These are phyloP conservation scores for Gasterosteus aculeatus DNA, from an alignment of 2,113 vertebrate species.

Conservation along the genomic window DNA sequence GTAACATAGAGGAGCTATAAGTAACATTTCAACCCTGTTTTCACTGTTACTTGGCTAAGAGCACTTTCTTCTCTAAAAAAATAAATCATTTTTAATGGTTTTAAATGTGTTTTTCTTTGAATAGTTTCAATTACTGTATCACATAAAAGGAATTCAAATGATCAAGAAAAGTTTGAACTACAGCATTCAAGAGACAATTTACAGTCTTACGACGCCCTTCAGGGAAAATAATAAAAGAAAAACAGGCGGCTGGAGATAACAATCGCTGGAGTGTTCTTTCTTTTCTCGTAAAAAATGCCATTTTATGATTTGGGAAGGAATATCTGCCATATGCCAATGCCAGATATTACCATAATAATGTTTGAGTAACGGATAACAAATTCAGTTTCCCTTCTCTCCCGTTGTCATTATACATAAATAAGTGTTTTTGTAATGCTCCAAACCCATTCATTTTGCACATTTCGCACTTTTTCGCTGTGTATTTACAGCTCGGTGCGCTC, in stretches of 20 bases:
- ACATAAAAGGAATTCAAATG: constrained; percentile 32
- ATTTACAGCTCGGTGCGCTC: constrained; percentile 10
- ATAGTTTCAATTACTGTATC: constrained; percentile 54
- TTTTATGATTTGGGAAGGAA: constrained; percentile 63
- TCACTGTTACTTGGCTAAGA: neutral
- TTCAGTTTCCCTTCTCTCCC: neutral
- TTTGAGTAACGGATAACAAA: constrained; percentile 21
- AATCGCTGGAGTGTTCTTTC: constrained; percentile 40
- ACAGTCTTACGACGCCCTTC: constrained; percentile 50
- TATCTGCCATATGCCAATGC: constrained; percentile 28
- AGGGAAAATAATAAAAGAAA: constrained; percentile 49
- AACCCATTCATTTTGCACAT: neutral
- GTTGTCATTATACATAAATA: constrained; percentile 1
- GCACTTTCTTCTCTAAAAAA: neutral
- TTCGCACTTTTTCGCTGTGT: neutral
- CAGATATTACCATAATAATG: constrained; percentile 43
- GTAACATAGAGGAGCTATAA: constrained; percentile 2
- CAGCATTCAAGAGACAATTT: constrained; percentile 55
- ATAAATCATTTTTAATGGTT: neutral
- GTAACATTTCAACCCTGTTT: neutral
- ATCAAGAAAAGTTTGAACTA: constrained; percentile 45
- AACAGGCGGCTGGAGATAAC: constrained; percentile 60
- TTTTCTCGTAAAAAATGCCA: constrained; percentile 57
- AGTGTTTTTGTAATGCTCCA: neutral
- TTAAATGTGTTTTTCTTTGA: constrained; percentile 13